Base-by-base conservation (phyloP, 2,797 vertebrate species). In the Sebastolobus altivelis region DNA sequence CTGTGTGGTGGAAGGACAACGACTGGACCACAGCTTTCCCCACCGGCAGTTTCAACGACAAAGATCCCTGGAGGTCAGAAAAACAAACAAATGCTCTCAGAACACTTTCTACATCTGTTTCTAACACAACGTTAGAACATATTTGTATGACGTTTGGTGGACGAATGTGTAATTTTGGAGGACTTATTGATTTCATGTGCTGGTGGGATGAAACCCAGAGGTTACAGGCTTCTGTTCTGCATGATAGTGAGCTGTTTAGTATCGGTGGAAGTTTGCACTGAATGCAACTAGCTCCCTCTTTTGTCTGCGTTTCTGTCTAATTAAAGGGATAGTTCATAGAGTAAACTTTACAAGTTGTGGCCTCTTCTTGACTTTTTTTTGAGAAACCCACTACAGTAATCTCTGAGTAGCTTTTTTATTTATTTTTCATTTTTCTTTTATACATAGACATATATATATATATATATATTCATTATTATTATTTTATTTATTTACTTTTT, bases 1-100 rank as follows among this genome's bases (percentile, higher is more conserved):
- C 96, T 0, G 91, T 87, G 1, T 97, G 98, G 81, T 99, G 98
- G 92, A 97, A 98, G 66, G 97, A 94, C 81, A 99, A 72, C 0
- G 98, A 98, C 86, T 99, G 98, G 31, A 99, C 97, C 0, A 97
- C 97, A 0, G 95, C 88, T 2, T 92, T 95, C 6, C 97, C 97
- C 70, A 99, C 96, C 0, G 94, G 91, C 77, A 99, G 90, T 72
- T 95, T 96, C 87, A 97, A 81, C 0, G 91, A 90, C 87, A 98
- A 81, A 1, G 96, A 96, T 0, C 98, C 97, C 98, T 99, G 85
- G 0, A 75, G 75, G 25, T 2, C 16, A 72, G 2, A 62, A 31
- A 73, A 18, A 52, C 1, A n/a, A 8, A 6, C 22, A 4, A 37
- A 29, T 22, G 8, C 12, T 59, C 20, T 65, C 22, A 68, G 16